Conservation (phyloP, 2,797 vertebrate genomes). For the Enteromius trimaculatus region DNA sequence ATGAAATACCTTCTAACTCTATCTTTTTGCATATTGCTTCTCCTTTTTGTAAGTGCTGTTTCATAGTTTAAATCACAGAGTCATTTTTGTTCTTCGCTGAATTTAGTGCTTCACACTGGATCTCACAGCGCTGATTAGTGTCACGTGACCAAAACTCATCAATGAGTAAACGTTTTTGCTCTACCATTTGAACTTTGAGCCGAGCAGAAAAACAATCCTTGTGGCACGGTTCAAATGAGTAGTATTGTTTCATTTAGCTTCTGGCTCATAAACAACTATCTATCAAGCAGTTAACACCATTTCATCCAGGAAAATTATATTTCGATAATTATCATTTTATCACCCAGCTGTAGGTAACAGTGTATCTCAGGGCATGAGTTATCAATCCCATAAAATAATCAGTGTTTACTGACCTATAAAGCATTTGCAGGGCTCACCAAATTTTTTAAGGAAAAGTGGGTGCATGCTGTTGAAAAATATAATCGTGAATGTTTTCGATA, state of each 20-base stretch:
- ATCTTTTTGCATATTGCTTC: not conserved
- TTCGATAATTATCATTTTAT: not conserved
- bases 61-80: not conserved
- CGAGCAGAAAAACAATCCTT: not conserved
- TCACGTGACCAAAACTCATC: not conserved
- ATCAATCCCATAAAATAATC: constrained; percentile 26
- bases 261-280: not conserved
- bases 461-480: not conserved
- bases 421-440: constrained; percentile 22
- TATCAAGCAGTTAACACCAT: not conserved
- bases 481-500: constrained; percentile 18
- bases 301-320: not conserved
- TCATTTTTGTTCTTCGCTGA: not conserved
- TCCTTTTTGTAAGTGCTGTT: not conserved
- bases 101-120: not conserved
- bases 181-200: not conserved
- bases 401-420: constrained; percentile 8
- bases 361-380: constrained; percentile 7
- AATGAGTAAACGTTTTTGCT: not conserved
- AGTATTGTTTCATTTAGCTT: not conserved
- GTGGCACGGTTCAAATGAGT: not conserved
- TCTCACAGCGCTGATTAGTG: not conserved
- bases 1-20: not conserved
- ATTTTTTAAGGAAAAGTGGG: not conserved
- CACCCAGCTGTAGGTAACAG: not conserved